phyloP scores from a whole-genome alignment of 1,140 invertebrate species.

The Pinna nobilis region DNA sequence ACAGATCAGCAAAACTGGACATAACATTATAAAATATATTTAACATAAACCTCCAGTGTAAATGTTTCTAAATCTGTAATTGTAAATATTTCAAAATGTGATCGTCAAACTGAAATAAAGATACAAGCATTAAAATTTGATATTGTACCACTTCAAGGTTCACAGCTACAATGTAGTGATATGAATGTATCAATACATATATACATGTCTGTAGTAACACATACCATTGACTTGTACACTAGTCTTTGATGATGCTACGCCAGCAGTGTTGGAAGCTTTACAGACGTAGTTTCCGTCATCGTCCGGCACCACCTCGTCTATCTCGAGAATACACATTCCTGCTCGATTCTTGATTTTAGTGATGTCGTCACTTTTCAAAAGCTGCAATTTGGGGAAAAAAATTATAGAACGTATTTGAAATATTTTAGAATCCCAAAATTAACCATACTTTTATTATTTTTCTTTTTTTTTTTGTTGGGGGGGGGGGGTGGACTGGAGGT shows the following conservation, averaged over 20 bases:
- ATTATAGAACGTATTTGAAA: not conserved
- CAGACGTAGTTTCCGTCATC: constrained; percentile 97
- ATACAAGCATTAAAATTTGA: too few species aligned
- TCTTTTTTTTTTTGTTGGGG: not conserved
- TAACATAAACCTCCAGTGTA: too few species aligned
- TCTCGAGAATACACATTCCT: constrained; percentile 82
- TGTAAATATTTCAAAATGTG: too few species aligned
- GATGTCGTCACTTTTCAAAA: constrained; percentile 52
- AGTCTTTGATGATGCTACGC: constrained; percentile 79
- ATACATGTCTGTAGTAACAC: too few species aligned
- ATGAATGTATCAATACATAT: too few species aligned
- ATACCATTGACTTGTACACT: constrained; percentile 65
- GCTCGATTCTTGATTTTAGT: constrained; percentile 47
- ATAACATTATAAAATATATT: too few species aligned
- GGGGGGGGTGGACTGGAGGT: too few species aligned
- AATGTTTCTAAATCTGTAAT: too few species aligned
- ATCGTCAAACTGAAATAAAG: too few species aligned
- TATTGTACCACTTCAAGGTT: too few species aligned
- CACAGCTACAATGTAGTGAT: too few species aligned
- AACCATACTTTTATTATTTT: not conserved
- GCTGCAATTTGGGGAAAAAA: constrained; percentile 36
- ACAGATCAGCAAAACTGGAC: too few species aligned
- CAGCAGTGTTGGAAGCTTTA: constrained; percentile 90
- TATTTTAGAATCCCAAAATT: not conserved
- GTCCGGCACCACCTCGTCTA: constrained; percentile 93